A percentile compares a stretch with the other conserved stretches of the same genome.
These are phyloP conservation scores for Colius striatus DNA, from an alignment of 2,113 vertebrate species.

Conservation along the genomic window DNA sequence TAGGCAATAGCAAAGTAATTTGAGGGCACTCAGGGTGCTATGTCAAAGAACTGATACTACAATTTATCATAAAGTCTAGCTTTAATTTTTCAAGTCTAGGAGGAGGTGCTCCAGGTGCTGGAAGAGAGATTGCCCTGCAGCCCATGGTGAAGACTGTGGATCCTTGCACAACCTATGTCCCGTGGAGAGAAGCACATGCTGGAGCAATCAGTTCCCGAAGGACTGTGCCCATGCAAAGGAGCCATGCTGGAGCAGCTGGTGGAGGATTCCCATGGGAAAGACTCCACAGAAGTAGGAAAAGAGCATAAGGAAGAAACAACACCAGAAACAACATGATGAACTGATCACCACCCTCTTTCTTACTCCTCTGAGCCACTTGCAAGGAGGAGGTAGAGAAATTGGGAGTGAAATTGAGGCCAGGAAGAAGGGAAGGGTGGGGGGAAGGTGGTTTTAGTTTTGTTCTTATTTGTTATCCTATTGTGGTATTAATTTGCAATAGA, in stretches of 20 bases:
- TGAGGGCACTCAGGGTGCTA: neutral
- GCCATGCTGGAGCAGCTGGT: neutral
- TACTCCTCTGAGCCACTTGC: accelerated
- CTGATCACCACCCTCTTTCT: neutral
- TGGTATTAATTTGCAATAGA: neutral
- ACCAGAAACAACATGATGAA: neutral
- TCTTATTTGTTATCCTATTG: neutral
- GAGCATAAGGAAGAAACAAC: neutral
- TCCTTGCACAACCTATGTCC: too few species aligned
- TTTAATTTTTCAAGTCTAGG: neutral
- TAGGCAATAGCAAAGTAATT: neutral
- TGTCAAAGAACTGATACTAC: neutral
- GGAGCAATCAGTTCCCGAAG: too few species aligned
- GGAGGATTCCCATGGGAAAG: too few species aligned
- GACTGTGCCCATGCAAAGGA: too few species aligned
- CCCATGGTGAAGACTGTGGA: neutral
- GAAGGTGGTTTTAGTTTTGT: neutral
- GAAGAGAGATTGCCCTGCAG: neutral
- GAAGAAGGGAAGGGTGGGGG: neutral
- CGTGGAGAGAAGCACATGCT: too few species aligned
- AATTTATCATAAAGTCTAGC: neutral
- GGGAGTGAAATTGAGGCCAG: too few species aligned
- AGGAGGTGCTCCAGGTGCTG: accelerated
- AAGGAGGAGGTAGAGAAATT: too few species aligned
- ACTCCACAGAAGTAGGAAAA: neutral